Base-by-base conservation (phyloP, 2,888 invertebrate genomes). In the Caenorhabditis parvicauda region DNA sequence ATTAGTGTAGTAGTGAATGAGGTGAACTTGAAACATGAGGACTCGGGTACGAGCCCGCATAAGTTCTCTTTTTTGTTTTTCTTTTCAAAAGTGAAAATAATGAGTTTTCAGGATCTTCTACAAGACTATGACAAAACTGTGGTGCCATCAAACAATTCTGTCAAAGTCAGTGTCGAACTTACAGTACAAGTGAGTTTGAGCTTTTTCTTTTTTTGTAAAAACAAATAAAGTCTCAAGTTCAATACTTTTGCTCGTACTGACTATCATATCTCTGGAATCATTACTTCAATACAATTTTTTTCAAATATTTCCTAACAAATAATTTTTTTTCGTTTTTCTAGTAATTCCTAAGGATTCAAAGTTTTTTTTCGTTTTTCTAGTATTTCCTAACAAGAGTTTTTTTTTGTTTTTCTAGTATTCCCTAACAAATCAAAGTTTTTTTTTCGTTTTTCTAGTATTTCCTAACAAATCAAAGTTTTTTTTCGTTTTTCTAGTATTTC, bases 81-180 rank as follows among this genome's bases (percentile, higher is more conserved):
- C 44, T 29, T 45, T 17, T n/a, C 39, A 54, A 27, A 39, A 28
- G 21, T 9, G 27, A 9, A 49, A 5, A 6, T 2, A 4, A 2
- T 14, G 2, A 7, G 21, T 4, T 43, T 63, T 35, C 42, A 69
- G 53, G 77, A 76, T 54, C 54, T 77, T 2, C 51, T 77, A n/a
- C 58, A 61, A 45, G 70, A 72, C 37, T 78, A 78, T 54, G 78
- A 78, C 49, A 77, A 77, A 57, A 79, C 79, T 1, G 75, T 80
- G 49, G 76, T 79, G 6, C 79, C 79, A 9, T 77, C 77, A 24
- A 79, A 79, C 57, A 68, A 77, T 46, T 70, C 71, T 21, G 79
- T 79, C 7, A 41, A 58, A 48, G 79, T 79, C 19, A 66, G 65
- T 41, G 79, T 79, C 2, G 79, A 79, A 47, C 43, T 79, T 42